Conservation (phyloP, 2,113 vertebrate genomes). For the Petroica traversi region DNA sequence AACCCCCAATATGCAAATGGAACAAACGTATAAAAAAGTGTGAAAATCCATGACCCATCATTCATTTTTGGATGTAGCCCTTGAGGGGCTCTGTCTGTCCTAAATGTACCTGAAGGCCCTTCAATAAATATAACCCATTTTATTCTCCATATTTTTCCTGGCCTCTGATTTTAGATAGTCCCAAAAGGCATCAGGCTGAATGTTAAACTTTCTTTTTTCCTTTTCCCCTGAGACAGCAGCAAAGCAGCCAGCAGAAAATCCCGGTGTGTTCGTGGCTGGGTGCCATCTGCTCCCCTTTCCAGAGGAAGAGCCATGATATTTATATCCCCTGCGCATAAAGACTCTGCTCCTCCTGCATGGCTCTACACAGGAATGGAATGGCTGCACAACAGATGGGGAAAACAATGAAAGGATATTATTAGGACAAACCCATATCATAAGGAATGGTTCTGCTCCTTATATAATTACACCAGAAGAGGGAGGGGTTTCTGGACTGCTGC, state of each 20-base stretch:
- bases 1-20: background rate
- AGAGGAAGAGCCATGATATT: background rate
- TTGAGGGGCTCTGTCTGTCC: fast-evolving
- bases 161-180: background rate
- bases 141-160: background rate
- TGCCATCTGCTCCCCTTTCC: constrained; percentile 40
- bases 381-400: background rate
- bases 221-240: fast-evolving
- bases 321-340: background rate
- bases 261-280: background rate
- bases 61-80: background rate
- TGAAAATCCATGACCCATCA: fast-evolving
- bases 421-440: background rate
- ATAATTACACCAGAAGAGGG: background rate
- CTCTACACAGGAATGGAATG: background rate
- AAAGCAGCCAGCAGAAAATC: background rate
- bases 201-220: fast-evolving
- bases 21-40: background rate
- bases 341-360: background rate
- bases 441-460: background rate
- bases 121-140: background rate
- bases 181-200: background rate
- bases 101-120: fast-evolving
- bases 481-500: background rate
- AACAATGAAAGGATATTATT: background rate